phyloP scores from a whole-genome alignment of 2,113 vertebrate species.

The Corydoras sp. region DNA sequence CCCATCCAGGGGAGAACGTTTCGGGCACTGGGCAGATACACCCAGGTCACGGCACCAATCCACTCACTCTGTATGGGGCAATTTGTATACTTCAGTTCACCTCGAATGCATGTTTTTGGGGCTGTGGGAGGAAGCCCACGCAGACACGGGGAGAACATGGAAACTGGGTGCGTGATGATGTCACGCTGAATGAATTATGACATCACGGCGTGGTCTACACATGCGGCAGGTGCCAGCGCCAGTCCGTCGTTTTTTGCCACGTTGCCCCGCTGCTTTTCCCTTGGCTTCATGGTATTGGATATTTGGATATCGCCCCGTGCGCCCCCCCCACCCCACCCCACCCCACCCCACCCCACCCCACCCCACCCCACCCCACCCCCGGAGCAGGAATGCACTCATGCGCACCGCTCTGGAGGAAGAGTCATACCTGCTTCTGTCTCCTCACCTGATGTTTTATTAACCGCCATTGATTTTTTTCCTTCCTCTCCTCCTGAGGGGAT shows the following conservation, averaged over 20 bases:
- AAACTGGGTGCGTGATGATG: not conserved
- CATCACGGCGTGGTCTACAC: not conserved
- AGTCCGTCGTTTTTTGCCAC: conserved; percentile 46
- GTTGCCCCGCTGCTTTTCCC: conserved; percentile 42
- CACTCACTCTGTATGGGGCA: too few species aligned
- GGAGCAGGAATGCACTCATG: conserved; percentile 71
- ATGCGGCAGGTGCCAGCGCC: conserved; percentile 23
- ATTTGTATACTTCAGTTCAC: too few species aligned
- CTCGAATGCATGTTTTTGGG: too few species aligned
- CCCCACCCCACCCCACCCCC: too few species aligned
- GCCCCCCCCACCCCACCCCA: too few species aligned
- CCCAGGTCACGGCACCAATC: too few species aligned
- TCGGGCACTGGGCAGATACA: too few species aligned
- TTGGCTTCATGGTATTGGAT: conserved; percentile 68
- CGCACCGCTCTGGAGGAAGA: conserved; percentile 79
- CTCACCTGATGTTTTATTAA: conserved; percentile 99
- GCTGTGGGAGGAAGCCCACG: too few species aligned
- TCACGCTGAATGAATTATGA: not conserved
- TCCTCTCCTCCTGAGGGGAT: conserved; percentile 67
- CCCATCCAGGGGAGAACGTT: too few species aligned
- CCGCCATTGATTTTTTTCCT: conserved; percentile 88
- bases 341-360: too few species aligned
- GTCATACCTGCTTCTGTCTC: conserved; percentile 94
- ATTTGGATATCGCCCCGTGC: too few species aligned
- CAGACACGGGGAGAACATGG: too few species aligned